phyloP scores from a whole-genome alignment of 2,113 vertebrate species.

The Mystacornis crossleyi region DNA sequence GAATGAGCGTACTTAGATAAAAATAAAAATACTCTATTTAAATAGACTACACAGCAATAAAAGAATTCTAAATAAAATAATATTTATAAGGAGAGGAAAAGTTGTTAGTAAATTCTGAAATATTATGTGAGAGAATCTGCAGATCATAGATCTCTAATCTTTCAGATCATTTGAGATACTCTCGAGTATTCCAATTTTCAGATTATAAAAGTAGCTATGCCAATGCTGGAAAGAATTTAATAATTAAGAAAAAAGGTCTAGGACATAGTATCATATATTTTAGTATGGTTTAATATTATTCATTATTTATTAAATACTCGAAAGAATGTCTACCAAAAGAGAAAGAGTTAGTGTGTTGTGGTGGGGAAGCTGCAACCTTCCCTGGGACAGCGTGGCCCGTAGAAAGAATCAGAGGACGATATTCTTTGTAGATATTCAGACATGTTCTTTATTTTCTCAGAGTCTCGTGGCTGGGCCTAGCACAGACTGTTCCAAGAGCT shows the following conservation, averaged over 20 bases:
- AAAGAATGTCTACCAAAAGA: neutral
- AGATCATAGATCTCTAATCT: neutral
- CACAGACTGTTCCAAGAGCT: no score
- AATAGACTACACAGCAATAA: neutral
- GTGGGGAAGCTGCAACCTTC: no score
- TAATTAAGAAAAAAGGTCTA: neutral
- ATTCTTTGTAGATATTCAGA: no score
- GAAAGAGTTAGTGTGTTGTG: no score
- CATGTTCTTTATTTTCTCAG: no score
- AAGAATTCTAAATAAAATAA: neutral
- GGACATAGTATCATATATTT: neutral
- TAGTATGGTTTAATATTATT: neutral
- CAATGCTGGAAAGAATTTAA: neutral
- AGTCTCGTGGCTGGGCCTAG: no score
- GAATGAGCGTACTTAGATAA: neutral
- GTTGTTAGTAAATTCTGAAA: neutral
- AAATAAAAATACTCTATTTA: neutral
- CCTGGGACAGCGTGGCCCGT: no score
- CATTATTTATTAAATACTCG: neutral
- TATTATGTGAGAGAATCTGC: neutral
- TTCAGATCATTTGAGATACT: neutral
- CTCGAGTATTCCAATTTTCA: fast-evolving
- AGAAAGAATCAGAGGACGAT: no score
- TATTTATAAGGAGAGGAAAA: neutral
- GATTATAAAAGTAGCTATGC: neutral